Conservation (phyloP, 2,113 vertebrate species). For the Craseonycteris thonglongyai region DNA sequence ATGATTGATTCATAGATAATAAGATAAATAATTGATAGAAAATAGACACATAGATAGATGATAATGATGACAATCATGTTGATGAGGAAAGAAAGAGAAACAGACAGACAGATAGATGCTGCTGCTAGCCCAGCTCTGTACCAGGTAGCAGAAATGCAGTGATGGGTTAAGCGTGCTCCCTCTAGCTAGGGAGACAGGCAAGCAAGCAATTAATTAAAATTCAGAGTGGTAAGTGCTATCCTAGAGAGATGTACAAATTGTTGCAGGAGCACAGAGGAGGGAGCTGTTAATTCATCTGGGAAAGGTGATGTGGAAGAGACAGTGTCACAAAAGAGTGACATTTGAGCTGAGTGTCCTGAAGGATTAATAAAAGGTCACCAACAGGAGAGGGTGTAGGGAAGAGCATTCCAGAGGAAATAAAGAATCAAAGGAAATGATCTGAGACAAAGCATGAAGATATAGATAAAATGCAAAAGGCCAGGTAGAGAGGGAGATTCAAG, state of each 20-base stretch:
- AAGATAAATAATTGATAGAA: neutral
- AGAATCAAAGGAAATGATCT: neutral
- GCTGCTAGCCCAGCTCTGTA: neutral
- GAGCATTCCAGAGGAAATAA: neutral
- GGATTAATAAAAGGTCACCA: neutral
- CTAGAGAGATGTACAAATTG: slow-evolving; percentile 23
- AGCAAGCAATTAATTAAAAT: slow-evolving; percentile 67
- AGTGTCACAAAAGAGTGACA: neutral
- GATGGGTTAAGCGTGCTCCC: slow-evolving; percentile 15
- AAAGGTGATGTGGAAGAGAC: slow-evolving; percentile 15
- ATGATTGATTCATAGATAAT: neutral
- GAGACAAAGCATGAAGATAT: neutral
- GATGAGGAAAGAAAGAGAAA: neutral
- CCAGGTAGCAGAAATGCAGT: neutral
- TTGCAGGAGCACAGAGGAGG: slow-evolving; percentile 1
- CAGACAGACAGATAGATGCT: neutral
- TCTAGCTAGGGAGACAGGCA: slow-evolving; percentile 41
- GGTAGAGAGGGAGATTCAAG: neutral
- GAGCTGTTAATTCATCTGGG: slow-evolving; percentile 36
- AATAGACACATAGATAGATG: neutral
- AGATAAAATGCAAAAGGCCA: neutral
- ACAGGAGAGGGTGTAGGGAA: neutral
- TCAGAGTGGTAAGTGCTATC: slow-evolving; percentile 15
- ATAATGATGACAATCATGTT: too few species aligned
- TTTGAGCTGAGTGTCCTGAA: neutral